Evolutionary conservation across 2,888 invertebrate genomes (phyloP).

Genomic region (Elmis aenea): DNA sequence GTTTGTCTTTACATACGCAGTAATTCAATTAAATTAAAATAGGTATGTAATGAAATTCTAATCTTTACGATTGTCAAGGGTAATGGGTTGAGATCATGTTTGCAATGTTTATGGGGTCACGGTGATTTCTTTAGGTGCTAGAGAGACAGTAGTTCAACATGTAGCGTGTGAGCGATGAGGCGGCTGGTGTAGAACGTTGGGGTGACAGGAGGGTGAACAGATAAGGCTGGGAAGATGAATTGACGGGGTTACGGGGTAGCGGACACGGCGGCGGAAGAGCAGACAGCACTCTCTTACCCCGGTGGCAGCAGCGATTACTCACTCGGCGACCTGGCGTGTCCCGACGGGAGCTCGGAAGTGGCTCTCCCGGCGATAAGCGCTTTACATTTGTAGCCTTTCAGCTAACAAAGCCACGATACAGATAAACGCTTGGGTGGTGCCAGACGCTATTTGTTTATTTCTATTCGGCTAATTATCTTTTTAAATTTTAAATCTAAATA

Average conservation of each 20-base stretch:
- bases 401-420: conserved; percentile 33
- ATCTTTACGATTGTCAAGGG: no score
- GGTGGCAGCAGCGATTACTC: conserved; percentile 45
- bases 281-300: conserved; percentile 46
- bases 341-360: conserved; percentile 41
- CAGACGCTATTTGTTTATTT: conserved; percentile 19
- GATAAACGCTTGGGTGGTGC: conserved; percentile 29
- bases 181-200: conserved; percentile 22
- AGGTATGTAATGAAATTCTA: no score
- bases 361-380: conserved; percentile 44
- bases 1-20: no score
- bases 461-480: conserved; percentile 20
- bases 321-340: conserved; percentile 38
- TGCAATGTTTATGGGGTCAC: no score
- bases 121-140: no score
- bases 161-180: conserved; percentile 21
- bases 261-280: conserved; percentile 45
- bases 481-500: conserved; percentile 29
- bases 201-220: conserved; percentile 27
- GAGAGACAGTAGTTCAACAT: conserved; percentile 19
- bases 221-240: conserved; percentile 43
- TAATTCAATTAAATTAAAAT: no score
- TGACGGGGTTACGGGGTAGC: conserved; percentile 43
- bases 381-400: conserved; percentile 45
- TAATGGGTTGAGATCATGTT: no score